Base-by-base conservation (phyloP, 2,888 invertebrate species). In the Drosophila borborema region DNA sequence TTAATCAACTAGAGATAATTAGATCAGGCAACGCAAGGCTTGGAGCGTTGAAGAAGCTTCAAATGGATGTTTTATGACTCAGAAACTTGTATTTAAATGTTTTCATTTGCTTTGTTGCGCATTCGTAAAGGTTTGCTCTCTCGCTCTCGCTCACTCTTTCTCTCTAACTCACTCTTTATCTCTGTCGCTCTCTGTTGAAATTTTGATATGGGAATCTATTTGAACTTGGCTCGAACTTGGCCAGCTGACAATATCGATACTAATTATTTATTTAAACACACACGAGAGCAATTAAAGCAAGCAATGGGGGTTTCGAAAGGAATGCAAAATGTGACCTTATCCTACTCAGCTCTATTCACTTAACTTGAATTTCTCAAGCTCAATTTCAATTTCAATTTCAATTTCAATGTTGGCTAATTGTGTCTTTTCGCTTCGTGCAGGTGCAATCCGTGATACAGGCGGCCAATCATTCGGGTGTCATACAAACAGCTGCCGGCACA, bases 391-490 rank as follows among this genome's bases (percentile, higher is more conserved):
- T 6, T 38, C 5, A 20, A 28, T 28, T 28, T 28, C 5, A 28
- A 28, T 34, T 18, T 10, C 14, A 20, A 38, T 20, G 23, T 7
- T 36, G 46, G 36, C 46, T 59, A 59, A 59, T 45, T 20, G 20
- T 4, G 20, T 36, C 28, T 28, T 36, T 12, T 55, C 38, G n/a
- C 12, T 40, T 16, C 40, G 45, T 38, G 0, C 94, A 98, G 96
- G 97, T 97, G 80, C 98, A 98, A 94, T 98, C 98, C 89, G 98
- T 98, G 78, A 98, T 98, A 93, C 98, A 99, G 94, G 97, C 98
- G 78, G 97, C 97, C 73, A 98, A 98, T 93, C 98, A 98, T 93
- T 98, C 98, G 92, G 98, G 98, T 81, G 98, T 98, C 62, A 98
- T 99, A 93, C 98, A 99, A 94, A 97, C 97, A 76, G 97, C 98